These are phyloP conservation scores for Rhodophaea formosa DNA, from an alignment of 2,888 invertebrate species.

Conservation along the genomic window DNA sequence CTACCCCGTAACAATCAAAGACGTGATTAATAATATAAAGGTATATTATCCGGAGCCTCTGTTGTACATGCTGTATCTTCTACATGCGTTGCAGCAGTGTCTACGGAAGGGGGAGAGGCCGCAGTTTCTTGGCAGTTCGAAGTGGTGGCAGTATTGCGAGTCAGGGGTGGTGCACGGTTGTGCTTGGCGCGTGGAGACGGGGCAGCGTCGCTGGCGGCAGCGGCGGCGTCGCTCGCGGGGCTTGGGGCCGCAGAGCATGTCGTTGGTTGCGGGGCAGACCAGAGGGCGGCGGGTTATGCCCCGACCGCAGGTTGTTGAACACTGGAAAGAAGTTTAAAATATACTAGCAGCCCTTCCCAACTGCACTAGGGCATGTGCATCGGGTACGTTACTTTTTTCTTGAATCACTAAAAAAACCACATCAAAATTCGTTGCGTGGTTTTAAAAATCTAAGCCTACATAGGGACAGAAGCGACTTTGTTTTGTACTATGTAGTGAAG, in stretches of 20 bases:
- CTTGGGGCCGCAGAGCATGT: slow-evolving; percentile 75
- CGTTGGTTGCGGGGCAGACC: slow-evolving; percentile 75
- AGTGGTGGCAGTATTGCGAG: slow-evolving; percentile 73
- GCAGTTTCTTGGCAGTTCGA: slow-evolving; percentile 78
- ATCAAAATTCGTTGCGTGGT: too few relatives aligned
- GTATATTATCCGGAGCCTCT: not conserved
- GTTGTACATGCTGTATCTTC: slow-evolving; percentile 35
- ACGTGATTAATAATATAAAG: not conserved
- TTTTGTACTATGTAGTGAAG: too few relatives aligned
- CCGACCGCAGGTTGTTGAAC: slow-evolving; percentile 82
- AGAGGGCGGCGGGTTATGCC: slow-evolving; percentile 79
- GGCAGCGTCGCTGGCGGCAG: slow-evolving; percentile 71
- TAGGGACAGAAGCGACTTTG: too few relatives aligned
- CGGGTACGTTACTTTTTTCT: too few relatives aligned
- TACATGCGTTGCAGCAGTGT: slow-evolving; percentile 82
- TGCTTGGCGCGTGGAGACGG: slow-evolving; percentile 34
- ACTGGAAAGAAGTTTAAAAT: slow-evolving; percentile 61
- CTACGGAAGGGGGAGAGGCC: slow-evolving; percentile 78
- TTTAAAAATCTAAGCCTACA: too few relatives aligned
- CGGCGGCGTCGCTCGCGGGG: slow-evolving; percentile 75
- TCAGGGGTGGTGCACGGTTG: slow-evolving; percentile 53
- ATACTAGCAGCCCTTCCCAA: not conserved
- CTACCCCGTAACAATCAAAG: too few relatives aligned
- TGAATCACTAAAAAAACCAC: too few relatives aligned
- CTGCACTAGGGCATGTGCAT: too few relatives aligned